A percentile compares a stretch with the other conserved stretches of the same genome.
These are phyloP conservation scores for Sphaerophoria taeniata DNA, from an alignment of 2,888 invertebrate species.

Conservation along the genomic window DNA sequence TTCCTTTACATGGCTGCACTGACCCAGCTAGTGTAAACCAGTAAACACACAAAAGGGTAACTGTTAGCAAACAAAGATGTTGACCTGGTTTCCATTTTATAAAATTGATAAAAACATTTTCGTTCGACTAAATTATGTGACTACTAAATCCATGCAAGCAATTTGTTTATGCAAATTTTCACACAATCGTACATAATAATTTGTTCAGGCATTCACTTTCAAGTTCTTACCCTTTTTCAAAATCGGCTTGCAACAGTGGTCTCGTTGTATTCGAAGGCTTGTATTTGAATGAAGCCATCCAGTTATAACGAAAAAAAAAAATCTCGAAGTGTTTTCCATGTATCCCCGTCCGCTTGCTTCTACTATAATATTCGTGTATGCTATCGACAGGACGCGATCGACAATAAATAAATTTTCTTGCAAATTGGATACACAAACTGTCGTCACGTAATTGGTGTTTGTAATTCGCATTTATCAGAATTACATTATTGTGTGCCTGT, in stretches of 20 bases:
- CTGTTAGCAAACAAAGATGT: conserved; percentile 19
- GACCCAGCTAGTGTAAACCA: not conserved
- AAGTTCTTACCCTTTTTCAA: not conserved
- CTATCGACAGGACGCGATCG: too few species aligned
- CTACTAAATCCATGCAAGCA: conserved; percentile 40
- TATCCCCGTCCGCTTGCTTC: not conserved
- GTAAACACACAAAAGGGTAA: not conserved
- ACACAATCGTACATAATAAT: not conserved
- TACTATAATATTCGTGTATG: not conserved
- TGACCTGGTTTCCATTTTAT: conserved; percentile 1
- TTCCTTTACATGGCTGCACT: not conserved
- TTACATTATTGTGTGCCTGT: conserved; percentile 43
- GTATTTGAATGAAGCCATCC: conserved; percentile 26
- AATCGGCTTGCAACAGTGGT: not conserved
- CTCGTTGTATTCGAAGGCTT: not conserved
- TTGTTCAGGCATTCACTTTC: conserved; percentile 13
- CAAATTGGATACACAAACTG: conserved; percentile 73
- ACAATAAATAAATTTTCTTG: conserved; percentile 66
- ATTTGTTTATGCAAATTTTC: conserved; percentile 48
- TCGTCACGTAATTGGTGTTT: conserved; percentile 71
- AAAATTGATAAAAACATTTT: conserved; percentile 29
- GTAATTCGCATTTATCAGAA: conserved; percentile 71
- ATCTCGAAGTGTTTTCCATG: conserved; percentile 21
- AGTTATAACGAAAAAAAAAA: not conserved
- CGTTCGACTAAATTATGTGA: conserved; percentile 23